A percentile compares a stretch with the other conserved stretches of the same genome.
Evolutionary conservation across 2,113 vertebrate species (phyloP).

Genomic region (Petromus typicus): DNA sequence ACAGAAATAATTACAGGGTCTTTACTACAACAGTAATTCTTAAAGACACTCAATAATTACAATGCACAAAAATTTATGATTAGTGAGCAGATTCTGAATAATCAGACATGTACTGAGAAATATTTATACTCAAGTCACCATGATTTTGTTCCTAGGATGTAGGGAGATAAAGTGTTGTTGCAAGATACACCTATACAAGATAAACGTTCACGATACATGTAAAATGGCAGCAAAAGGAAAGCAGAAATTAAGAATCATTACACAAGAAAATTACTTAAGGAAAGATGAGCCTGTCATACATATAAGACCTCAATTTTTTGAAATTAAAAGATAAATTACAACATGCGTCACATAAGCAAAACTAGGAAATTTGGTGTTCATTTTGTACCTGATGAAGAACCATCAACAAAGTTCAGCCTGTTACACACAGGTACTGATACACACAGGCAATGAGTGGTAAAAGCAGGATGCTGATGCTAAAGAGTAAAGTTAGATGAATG

Average conservation of each 20-base stretch:
- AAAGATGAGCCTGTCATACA: neutral
- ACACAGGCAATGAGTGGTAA: neutral
- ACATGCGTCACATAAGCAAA: neutral
- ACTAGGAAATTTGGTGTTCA: neutral
- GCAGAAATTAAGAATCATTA: neutral
- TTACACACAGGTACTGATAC: neutral
- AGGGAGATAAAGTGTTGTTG: too few relatives aligned
- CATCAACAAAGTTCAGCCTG: neutral
- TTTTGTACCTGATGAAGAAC: neutral
- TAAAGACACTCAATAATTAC: conserved; percentile 58
- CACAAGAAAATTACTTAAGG: neutral
- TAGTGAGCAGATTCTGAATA: neutral
- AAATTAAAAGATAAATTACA: neutral
- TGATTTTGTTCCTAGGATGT: neutral
- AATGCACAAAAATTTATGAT: neutral
- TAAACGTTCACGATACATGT: neutral
- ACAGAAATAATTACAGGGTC: conserved; percentile 6
- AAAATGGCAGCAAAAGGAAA: too few relatives aligned
- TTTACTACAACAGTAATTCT: conserved; percentile 53
- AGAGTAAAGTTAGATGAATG: neutral
- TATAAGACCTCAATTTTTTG: neutral
- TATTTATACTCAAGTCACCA: neutral
- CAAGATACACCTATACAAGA: neutral
- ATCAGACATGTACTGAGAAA: neutral
- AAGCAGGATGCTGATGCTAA: neutral